Conservation (phyloP, 2,888 invertebrate genomes). For the Orchesella flavescens region DNA sequence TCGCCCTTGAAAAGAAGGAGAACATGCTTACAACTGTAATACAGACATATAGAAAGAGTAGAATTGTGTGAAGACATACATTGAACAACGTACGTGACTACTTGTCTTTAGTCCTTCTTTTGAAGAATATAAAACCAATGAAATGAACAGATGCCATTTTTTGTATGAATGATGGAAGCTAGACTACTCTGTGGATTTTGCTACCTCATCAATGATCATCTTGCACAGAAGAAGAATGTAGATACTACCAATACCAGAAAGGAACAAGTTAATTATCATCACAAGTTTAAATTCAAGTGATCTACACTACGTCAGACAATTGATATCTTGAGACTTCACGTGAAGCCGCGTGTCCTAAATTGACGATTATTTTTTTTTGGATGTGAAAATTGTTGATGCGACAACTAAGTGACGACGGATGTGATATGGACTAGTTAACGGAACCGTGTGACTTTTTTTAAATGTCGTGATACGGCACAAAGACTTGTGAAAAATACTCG, state of each 20-base stretch:
- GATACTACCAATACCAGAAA: background rate
- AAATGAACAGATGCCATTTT: conserved; percentile 2
- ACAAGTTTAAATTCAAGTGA: conserved; percentile 20
- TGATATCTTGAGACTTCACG: background rate
- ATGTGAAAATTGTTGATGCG: conserved; percentile 2
- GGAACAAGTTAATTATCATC: conserved; percentile 15
- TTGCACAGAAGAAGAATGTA: background rate
- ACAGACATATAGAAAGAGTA: background rate
- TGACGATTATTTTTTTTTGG: background rate
- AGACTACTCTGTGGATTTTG: background rate
- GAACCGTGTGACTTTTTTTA: conserved; percentile 21
- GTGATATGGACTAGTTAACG: conserved; percentile 2
- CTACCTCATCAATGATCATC: conserved; percentile 4
- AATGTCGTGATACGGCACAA: no score
- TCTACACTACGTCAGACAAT: background rate
- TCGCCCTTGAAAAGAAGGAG: conserved; percentile 41
- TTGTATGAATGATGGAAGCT: conserved; percentile 19
- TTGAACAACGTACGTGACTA: no score
- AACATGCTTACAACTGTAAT: background rate
- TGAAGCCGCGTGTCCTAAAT: background rate
- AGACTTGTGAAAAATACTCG: no score
- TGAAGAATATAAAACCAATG: background rate
- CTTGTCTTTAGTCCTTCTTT: no score
- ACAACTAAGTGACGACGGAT: conserved; percentile 1
- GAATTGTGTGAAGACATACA: background rate